Evolutionary conservation across 2,888 invertebrate species (phyloP), one percentile per base, ranked within the genome.

Genomic region (Chalcosyrphus nemorum): DNA sequence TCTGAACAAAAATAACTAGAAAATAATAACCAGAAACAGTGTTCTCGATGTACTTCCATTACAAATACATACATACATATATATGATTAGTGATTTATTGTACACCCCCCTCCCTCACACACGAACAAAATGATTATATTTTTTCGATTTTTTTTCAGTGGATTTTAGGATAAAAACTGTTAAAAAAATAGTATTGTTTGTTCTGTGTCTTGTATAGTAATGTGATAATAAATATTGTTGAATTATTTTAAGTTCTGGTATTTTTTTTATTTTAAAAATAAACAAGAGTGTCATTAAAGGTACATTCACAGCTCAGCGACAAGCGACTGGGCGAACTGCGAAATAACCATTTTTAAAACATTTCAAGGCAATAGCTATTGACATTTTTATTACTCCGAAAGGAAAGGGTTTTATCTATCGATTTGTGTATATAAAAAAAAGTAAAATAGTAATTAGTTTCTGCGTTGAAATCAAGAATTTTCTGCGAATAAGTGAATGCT

Each of bases 41-140:
- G 78, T 80, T 77, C 76, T 84, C 68, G 76, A 68, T 72, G 82
- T 81, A 71, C 86, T 86, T 86, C 86, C 86, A 86, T 66, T 63
- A 50, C 24, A 2, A n/a, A n/a, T 24, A 24, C 47, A 66, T 38
- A 76, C 35, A 75, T 61, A 70, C 13, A 35, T 35, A 27, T 15
- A 47, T 29, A 38, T 50, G 4, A 47, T 41, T 32, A 11, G 27
- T 63, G 21, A 56, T 59, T 57, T 74, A 54, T 38, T 43, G 56
- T 56, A 54, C 32, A 68, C 21, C 38, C 15, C 9, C 35, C 21
- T 50, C 15, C 9, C 35, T 3, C 19, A 7, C 29, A 19, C 27
- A 61, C 43, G 13, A 17, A 61, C 29, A 41, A 1, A 24, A 27
- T 6, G 50, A 19, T 17, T 45, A 27, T 21, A 27, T 38, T 47